Evolutionary conservation across 2,888 invertebrate species (phyloP).

Genomic region (Timandra comae): DNA sequence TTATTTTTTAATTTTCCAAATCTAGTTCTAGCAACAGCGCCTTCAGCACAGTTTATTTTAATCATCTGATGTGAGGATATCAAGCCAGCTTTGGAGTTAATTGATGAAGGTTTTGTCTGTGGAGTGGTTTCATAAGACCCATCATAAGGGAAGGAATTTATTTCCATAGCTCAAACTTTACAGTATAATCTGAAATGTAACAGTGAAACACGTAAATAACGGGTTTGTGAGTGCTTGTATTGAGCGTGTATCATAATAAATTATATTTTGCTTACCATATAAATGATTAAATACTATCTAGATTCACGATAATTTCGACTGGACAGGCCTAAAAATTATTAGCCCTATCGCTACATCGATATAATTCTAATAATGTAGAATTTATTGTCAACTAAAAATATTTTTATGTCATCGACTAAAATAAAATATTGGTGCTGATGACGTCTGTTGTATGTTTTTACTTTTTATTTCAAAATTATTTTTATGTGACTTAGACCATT

Average conservation of each 20-base stretch:
- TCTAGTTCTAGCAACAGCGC: conserved; percentile 24
- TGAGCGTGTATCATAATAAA: too few species aligned
- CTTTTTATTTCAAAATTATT: too few species aligned
- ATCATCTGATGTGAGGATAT: conserved; percentile 21
- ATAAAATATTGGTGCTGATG: too few species aligned
- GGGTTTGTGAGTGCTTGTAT: too few species aligned
- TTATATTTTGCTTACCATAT: conserved; percentile 9
- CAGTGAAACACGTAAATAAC: too few species aligned
- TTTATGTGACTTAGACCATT: too few species aligned
- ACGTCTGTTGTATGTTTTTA: too few species aligned
- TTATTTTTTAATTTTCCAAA: conserved; percentile 31
- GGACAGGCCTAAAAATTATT: conserved; percentile 25
- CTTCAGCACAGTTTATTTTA: conserved; percentile 30
- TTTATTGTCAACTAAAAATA: conserved; percentile 30
- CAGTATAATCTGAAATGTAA: background rate
- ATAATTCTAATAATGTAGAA: conserved; percentile 36
- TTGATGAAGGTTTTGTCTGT: conserved; percentile 22
- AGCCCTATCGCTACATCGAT: conserved; percentile 46
- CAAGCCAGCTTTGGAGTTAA: conserved; percentile 23
- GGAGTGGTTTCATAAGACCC: conserved; percentile 23
- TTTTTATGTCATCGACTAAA: conserved; percentile 35
- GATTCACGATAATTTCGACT: conserved; percentile 56
- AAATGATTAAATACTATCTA: conserved; percentile 17
- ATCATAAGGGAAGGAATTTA: conserved; percentile 28
- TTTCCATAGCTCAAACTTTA: conserved; percentile 34